phyloP scores from a whole-genome alignment of 2,888 invertebrate species.

The Aspidapion aeneum region DNA sequence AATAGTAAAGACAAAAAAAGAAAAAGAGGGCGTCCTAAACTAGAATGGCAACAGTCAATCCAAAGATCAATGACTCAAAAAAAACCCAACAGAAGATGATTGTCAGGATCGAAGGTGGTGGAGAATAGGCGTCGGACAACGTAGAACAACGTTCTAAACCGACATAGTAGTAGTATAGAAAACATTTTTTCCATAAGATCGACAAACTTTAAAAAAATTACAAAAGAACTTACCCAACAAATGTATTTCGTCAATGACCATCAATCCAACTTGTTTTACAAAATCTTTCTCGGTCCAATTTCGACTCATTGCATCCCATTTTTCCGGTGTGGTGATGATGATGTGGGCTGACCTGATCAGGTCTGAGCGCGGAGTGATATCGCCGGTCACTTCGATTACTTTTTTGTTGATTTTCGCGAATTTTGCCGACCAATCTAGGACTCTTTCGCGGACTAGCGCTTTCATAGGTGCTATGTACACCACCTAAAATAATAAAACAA shows the following conservation, averaged over 20 bases:
- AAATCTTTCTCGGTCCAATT: constrained; percentile 98
- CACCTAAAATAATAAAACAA: constrained; percentile 53
- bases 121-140: too few species aligned
- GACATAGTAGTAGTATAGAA: too few species aligned
- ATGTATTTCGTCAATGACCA: constrained; percentile 98
- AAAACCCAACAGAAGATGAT: too few species aligned
- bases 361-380: constrained; percentile 81
- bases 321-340: constrained; percentile 98
- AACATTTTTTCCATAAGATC: too few species aligned
- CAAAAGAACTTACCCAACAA: constrained; percentile 90
- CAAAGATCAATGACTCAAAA: too few species aligned
- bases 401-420: constrained; percentile 70
- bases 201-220: too few species aligned
- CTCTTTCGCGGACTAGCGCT: constrained; percentile 93
- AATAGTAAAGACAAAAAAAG: too few species aligned
- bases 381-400: constrained; percentile 95
- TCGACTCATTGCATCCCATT: constrained; percentile 99
- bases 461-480: constrained; percentile 99
- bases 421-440: constrained; percentile 89
- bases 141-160: too few species aligned
- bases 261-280: constrained; percentile 84
- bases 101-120: too few species aligned
- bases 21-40: too few species aligned
- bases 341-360: constrained; percentile 83
- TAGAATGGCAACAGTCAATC: too few species aligned